phyloP scores from a whole-genome alignment of 2,797 vertebrate genomes.

The Anisognathus igniventris region DNA sequence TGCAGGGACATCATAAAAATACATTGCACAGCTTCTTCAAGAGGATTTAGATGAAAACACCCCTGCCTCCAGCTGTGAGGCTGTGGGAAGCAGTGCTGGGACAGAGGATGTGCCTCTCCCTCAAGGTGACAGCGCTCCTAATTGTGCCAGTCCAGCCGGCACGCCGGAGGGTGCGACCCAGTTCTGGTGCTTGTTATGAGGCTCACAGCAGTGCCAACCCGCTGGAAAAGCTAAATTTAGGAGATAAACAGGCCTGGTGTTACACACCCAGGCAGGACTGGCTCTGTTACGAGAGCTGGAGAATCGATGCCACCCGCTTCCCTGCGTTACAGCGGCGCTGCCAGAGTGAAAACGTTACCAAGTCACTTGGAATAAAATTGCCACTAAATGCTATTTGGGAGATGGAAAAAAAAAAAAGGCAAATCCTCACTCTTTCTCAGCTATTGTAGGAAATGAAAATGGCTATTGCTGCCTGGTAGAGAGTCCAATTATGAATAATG shows the following conservation, averaged over 20 bases:
- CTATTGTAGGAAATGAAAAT: conserved; percentile 34
- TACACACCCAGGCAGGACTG: background rate
- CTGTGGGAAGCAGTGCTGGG: background rate
- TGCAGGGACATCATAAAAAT: background rate
- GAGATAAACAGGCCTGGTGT: background rate
- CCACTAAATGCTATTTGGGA: conserved; percentile 11
- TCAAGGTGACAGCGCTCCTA: background rate
- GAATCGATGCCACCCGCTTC: background rate
- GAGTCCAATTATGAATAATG: conserved; percentile 53
- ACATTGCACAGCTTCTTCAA: background rate
- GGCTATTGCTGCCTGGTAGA: conserved; percentile 33
- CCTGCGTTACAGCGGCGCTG: background rate
- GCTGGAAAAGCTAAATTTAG: conserved; percentile 50
- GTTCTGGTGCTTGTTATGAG: background rate
- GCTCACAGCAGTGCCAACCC: rapidly evolving
- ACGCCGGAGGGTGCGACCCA: conserved; percentile 42
- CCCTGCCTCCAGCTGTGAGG: background rate
- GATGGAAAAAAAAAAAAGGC: background rate
- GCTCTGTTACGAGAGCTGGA: background rate
- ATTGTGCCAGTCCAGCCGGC: background rate
- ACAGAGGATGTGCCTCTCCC: background rate
- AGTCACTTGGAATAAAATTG: conserved; percentile 5
- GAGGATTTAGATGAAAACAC: background rate
- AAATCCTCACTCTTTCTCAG: background rate
- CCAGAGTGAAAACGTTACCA: background rate